A percentile compares a stretch with the other conserved stretches of the same genome.
Conservation (phyloP, 2,113 vertebrate species). For the Drymodes brunneopygia region DNA sequence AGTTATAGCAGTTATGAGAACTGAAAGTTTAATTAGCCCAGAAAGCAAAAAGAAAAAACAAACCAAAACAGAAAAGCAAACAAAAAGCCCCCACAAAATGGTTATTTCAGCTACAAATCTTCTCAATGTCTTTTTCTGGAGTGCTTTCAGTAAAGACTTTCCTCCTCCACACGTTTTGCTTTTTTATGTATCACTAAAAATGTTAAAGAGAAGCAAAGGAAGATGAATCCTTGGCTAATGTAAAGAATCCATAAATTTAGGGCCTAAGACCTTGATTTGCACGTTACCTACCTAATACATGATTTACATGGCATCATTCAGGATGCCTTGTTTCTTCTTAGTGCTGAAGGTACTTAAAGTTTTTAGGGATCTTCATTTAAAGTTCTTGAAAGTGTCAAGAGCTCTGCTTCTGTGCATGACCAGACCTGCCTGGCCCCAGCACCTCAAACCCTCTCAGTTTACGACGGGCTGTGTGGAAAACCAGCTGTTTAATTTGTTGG, state of each 20-base stretch:
- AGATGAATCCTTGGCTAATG: not conserved
- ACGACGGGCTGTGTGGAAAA: not conserved
- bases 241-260: not conserved
- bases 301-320: not conserved
- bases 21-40: not conserved
- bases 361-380: not conserved
- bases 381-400: not conserved
- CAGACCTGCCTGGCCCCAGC: not conserved
- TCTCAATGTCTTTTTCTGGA: not conserved
- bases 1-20: not conserved
- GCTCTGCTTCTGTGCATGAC: not conserved
- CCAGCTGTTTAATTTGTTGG: not conserved
- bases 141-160: not conserved
- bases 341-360: not conserved
- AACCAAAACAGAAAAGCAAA: not conserved
- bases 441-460: not conserved
- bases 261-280: not conserved
- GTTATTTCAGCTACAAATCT: not conserved
- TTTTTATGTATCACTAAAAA: not conserved
- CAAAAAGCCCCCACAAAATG: rapidly evolving
- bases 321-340: not conserved
- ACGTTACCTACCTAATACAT: rapidly evolving
- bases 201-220: not conserved
- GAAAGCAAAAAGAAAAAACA: not conserved
- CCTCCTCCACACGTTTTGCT: not conserved